A percentile compares a stretch with the other conserved stretches of the same genome.
Evolutionary conservation across 1,140 invertebrate species (phyloP).

Genomic region (Leptinotarsa lineolata): DNA sequence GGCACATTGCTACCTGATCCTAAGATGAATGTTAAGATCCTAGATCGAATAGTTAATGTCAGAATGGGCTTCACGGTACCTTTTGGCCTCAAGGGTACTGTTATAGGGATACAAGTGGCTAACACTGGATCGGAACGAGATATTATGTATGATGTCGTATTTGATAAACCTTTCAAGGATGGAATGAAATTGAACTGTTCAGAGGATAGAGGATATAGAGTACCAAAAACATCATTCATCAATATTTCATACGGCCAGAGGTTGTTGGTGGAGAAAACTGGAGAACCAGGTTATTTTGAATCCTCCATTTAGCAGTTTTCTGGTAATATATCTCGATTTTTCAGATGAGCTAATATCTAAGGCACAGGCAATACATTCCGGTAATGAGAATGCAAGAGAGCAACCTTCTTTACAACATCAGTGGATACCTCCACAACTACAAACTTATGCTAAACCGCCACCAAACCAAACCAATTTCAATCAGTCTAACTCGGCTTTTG

Average conservation of each 20-base stretch:
- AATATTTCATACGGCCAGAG: constrained; percentile 64
- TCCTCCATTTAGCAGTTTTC: too few relatives aligned
- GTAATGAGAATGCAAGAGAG: neutral
- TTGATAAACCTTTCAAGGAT: constrained; percentile 75
- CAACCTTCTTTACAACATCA: neutral
- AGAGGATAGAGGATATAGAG: constrained; percentile 59
- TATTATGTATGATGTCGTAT: constrained; percentile 73
- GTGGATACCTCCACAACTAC: constrained; percentile 3
- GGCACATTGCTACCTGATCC: constrained; percentile 68
- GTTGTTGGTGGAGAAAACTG: constrained; percentile 56
- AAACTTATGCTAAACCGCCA: neutral
- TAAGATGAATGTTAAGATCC: constrained; percentile 67
- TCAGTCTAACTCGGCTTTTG: constrained; percentile 33
- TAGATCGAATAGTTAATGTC: constrained; percentile 84
- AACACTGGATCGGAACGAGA: constrained; percentile 58
- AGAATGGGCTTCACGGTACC: constrained; percentile 76
- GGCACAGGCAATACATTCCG: neutral
- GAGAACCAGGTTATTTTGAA: constrained; percentile 42
- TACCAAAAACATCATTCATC: constrained; percentile 63
- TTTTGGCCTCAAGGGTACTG: constrained; percentile 78
- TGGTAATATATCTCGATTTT: neutral
- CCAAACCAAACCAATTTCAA: constrained; percentile 19
- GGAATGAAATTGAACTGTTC: constrained; percentile 65
- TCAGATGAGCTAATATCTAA: constrained; percentile 5
- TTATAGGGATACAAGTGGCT: constrained; percentile 70